Conservation (phyloP, 2,888 invertebrate species). For the Drosophila silvestris region DNA sequence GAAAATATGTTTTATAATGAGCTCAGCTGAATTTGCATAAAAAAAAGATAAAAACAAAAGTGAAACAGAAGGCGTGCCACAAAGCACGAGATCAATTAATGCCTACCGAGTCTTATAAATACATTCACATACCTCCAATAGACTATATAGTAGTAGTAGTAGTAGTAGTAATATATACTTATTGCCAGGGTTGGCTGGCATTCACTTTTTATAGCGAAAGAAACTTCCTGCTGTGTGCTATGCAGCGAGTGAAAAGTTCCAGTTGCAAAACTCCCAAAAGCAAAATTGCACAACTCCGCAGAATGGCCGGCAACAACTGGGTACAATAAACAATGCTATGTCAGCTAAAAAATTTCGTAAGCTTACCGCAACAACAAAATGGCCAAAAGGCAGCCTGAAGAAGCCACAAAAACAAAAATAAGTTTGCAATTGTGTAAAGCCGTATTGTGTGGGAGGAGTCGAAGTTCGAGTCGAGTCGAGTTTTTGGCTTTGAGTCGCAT, state of each 20-base stretch:
- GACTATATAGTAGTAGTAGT: neutral
- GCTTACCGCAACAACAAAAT: slow-evolving; percentile 56
- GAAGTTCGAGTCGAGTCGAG: slow-evolving; percentile 1
- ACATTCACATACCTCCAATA: neutral
- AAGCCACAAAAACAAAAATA: slow-evolving; percentile 47
- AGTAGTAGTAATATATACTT: neutral
- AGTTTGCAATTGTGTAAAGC: slow-evolving; percentile 53
- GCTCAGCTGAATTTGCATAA: slow-evolving; percentile 57
- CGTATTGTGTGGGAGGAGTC: slow-evolving; percentile 49
- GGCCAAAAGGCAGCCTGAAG: slow-evolving; percentile 57
- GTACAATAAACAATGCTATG: slow-evolving; percentile 53
- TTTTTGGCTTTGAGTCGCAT: slow-evolving; percentile 10
- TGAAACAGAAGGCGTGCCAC: slow-evolving; percentile 58
- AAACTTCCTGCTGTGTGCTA: slow-evolving; percentile 46
- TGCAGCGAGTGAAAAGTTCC: slow-evolving; percentile 36
- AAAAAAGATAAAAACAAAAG: slow-evolving; percentile 29
- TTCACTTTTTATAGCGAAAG: slow-evolving; percentile 56
- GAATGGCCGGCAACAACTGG: slow-evolving; percentile 42
- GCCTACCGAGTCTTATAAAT: slow-evolving; percentile 16
- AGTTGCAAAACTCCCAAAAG: slow-evolving; percentile 19
- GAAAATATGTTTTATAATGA: slow-evolving; percentile 67
- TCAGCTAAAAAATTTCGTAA: slow-evolving; percentile 50
- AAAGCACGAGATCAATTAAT: slow-evolving; percentile 61
- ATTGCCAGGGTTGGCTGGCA: slow-evolving; percentile 19
- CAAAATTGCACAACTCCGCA: slow-evolving; percentile 61